Percentiles rank a stretch among this genome's conserved stretches.
phyloP scores from a whole-genome alignment of 2,113 vertebrate genomes.

The Gadus chalcogrammus region DNA sequence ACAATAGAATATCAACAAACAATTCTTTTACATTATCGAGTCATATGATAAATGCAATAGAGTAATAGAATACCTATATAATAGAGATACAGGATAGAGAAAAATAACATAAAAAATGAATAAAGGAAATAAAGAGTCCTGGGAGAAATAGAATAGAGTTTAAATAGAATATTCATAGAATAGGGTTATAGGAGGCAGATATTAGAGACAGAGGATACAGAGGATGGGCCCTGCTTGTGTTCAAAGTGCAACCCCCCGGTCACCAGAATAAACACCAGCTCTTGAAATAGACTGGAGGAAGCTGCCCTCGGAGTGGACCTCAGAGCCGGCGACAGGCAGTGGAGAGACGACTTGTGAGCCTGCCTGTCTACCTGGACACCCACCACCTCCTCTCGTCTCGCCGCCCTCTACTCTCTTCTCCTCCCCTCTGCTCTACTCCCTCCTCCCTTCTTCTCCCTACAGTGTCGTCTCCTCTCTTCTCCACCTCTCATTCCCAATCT shows the following conservation, averaged over 20 bases:
- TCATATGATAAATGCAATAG: too few relatives aligned
- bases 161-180: too few relatives aligned
- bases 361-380: conserved; percentile 15
- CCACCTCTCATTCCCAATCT: conserved; percentile 32
- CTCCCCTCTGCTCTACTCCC: too few relatives aligned
- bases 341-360: neutral
- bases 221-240: conserved; percentile 54
- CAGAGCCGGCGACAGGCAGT: conserved; percentile 32
- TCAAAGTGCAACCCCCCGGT: conserved; percentile 59
- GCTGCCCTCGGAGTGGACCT: conserved; percentile 12
- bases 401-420: conserved; percentile 40
- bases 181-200: too few relatives aligned
- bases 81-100: too few relatives aligned
- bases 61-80: too few relatives aligned
- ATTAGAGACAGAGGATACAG: conserved; percentile 31
- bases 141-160: too few relatives aligned
- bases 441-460: too few relatives aligned
- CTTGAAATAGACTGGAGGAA: conserved; percentile 65
- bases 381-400: conserved; percentile 20
- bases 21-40: too few relatives aligned
- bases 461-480: conserved; percentile 49
- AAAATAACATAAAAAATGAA: too few relatives aligned
- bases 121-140: too few relatives aligned
- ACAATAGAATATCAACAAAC: too few relatives aligned
- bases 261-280: conserved; percentile 63